Evolutionary conservation across 1,140 invertebrate species (phyloP).

Genomic region (Conus betulinus): DNA sequence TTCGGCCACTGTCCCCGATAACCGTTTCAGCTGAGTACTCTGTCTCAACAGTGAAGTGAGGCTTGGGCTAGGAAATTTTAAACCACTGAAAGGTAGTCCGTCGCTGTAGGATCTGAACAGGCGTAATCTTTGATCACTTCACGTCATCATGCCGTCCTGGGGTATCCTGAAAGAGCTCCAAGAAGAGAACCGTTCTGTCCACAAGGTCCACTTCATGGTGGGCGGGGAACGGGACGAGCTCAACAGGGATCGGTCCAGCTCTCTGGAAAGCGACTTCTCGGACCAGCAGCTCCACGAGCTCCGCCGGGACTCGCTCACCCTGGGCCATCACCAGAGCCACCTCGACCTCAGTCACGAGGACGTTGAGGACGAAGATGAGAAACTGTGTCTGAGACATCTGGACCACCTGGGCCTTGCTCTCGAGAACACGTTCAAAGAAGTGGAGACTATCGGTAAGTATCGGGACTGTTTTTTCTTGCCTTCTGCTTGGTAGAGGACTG

Average conservation of each 20-base stretch:
- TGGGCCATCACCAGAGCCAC: not conserved
- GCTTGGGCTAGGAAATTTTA: no score
- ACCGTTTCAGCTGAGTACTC: no score
- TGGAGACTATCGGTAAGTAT: slow-evolving; percentile 27
- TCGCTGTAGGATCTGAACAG: not conserved
- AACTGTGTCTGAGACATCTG: slow-evolving; percentile 19
- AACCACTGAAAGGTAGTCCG: no score
- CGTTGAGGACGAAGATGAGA: not conserved
- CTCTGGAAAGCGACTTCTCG: not conserved
- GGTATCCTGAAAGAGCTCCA: slow-evolving; percentile 22
- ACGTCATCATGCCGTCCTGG: not conserved
- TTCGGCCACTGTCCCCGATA: no score
- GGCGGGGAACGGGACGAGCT: not conserved
- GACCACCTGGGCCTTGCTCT: slow-evolving; percentile 23
- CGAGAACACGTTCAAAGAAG: slow-evolving; percentile 30
- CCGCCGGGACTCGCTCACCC: not conserved
- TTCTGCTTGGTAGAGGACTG: no score
- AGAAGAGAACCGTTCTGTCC: not conserved
- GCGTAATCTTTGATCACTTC: not conserved
- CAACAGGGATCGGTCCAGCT: not conserved
- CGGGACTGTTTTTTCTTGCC: not conserved
- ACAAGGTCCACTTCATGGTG: slow-evolving; percentile 14
- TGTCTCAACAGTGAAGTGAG: no score
- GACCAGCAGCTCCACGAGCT: not conserved
- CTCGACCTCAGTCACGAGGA: not conserved